These are phyloP conservation scores for Orycteropus afer DNA, from an alignment of 2,113 vertebrate genomes.

Conservation along the genomic window DNA sequence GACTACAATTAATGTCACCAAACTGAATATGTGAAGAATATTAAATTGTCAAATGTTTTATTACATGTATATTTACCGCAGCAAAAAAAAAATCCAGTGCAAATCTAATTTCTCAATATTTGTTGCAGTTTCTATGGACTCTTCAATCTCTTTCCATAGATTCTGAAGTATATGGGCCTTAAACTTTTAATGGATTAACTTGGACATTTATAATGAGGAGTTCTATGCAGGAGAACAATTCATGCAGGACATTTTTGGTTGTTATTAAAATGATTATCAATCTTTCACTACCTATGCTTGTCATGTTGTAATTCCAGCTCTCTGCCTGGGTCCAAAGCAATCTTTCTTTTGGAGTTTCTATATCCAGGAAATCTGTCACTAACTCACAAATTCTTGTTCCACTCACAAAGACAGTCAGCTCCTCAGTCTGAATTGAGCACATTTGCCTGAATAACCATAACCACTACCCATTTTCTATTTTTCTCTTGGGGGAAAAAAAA, in stretches of 20 bases:
- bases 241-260: neutral
- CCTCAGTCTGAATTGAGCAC: neutral
- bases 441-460: neutral
- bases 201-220: neutral
- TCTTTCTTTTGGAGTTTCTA: neutral
- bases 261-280: neutral
- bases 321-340: neutral
- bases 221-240: neutral
- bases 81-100: neutral
- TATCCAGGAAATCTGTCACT: neutral
- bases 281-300: neutral
- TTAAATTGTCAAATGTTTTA: too few relatives aligned
- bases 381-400: neutral
- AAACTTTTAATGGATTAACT: neutral
- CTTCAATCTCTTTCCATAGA: neutral
- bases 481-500: neutral
- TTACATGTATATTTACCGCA: too few relatives aligned
- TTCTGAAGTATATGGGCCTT: neutral
- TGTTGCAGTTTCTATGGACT: neutral
- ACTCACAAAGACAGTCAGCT: neutral
- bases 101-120: conserved; percentile 7
- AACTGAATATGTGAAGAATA: too few relatives aligned
- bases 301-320: neutral
- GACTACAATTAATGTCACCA: neutral
- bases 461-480: neutral